Percentiles rank a stretch among this genome's conserved stretches.
These are phyloP conservation scores for Caenorhabditis brenneri DNA, from an alignment of 1,140 invertebrate species.

Conservation along the genomic window DNA sequence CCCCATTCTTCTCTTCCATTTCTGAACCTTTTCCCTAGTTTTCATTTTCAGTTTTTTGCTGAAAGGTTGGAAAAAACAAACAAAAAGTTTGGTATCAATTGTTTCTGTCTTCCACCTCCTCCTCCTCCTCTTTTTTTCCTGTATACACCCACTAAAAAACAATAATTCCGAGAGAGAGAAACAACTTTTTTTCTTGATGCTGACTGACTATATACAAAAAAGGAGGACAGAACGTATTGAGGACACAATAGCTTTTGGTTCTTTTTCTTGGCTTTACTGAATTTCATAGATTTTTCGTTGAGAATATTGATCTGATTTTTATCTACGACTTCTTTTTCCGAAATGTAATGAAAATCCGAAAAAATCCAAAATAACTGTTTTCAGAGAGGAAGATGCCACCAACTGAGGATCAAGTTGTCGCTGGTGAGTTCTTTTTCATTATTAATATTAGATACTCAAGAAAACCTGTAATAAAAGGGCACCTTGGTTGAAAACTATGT, in stretches of 20 bases:
- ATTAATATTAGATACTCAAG: background rate
- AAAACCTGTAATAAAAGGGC: background rate
- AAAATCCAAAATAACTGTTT: background rate
- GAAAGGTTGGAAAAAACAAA: background rate
- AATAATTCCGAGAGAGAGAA: slow-evolving; percentile 2
- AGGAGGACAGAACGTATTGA: background rate
- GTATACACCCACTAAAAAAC: background rate
- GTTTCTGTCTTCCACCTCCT: background rate
- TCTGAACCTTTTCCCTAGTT: no score
- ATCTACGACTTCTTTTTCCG: background rate
- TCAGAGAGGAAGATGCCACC: slow-evolving; percentile 21
- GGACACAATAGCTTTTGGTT: background rate
- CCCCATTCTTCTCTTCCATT: no score
- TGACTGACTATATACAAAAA: slow-evolving; percentile 18
- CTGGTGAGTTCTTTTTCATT: background rate
- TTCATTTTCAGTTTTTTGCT: no score
- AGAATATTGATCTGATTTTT: background rate
- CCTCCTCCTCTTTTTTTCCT: background rate
- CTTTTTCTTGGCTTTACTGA: background rate
- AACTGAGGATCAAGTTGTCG: slow-evolving; percentile 35
- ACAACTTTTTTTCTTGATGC: background rate
- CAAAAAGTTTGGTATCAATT: background rate
- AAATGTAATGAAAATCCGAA: background rate
- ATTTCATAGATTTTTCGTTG: background rate
- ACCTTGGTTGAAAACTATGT: background rate